Base-by-base conservation (phyloP, 2,113 vertebrate species). In the Ptychochromis oligacanthus region DNA sequence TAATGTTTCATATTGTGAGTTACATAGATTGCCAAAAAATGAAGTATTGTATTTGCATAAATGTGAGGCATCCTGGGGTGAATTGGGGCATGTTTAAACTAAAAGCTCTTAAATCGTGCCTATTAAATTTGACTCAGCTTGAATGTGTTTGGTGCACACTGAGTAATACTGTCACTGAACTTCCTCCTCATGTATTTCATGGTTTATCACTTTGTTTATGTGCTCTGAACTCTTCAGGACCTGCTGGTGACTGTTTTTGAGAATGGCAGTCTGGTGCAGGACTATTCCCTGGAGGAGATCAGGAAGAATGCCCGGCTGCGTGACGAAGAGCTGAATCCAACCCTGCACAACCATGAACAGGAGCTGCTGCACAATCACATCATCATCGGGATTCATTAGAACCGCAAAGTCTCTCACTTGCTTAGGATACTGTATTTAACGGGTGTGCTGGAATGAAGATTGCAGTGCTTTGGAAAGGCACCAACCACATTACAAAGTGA, bases 261-360 rank as follows among this genome's bases (percentile, higher is more conserved):
- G 88, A 95, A 96, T 5, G 96, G 95, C 59, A 86, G 54, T 80
- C 84, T 96, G 74, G 34, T 96, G 58, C 88, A 92, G 83, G 94
- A 96, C 61, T 96, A 95, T 90, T 86, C 94, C 26, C 91, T 96
- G 90, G 95, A 96, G 56, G 95, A 96, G 90, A 95, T 96, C 87
- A 87, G 94, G 26, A 95, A 95, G 90, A 95, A 95, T 18, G 95
- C 95, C 24, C 90, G 88, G 43, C 91, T 96, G 46, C 65, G 74
- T 28, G 94, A 94, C 11, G 94, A 94, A 14, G 94, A 95, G 18
- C 10, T 89, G 24, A 76, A n/a, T 64, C 84, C 80, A 12, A 59
- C 75, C 34, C 72, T 78, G 43, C 90, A 95, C 89, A 94, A 94
- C 91, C 82, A 89, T 1, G 90, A 95, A 11, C 77, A 89, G 34